Conservation (phyloP, 2,888 invertebrate genomes). For the Tortrix viridana region DNA sequence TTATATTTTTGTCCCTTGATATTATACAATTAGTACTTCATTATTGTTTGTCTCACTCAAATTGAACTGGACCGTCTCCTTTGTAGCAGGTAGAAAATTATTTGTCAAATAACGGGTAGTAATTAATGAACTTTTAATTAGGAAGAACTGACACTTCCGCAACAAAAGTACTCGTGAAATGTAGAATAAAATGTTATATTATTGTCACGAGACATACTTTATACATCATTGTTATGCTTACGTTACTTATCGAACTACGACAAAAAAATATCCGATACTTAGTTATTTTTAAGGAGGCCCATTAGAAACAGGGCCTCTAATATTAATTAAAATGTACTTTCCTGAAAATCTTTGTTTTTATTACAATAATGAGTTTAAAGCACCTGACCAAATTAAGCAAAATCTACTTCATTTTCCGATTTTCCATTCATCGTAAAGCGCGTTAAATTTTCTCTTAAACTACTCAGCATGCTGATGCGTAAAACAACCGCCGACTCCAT, state of each 20-base stretch:
- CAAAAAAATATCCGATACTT: too few species aligned
- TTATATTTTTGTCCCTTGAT: too few species aligned
- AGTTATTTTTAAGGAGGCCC: too few species aligned
- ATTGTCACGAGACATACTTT: too few species aligned
- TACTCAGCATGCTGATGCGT: constrained; percentile 29
- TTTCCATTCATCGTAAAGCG: constrained; percentile 18
- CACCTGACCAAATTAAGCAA: too few species aligned
- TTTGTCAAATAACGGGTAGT: constrained; percentile 7
- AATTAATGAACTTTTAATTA: constrained; percentile 26
- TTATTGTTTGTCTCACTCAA: neutral
- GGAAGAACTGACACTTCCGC: constrained; percentile 4
- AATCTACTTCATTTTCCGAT: neutral
- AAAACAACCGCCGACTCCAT: constrained; percentile 32
- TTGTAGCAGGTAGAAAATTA: neutral
- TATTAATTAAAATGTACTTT: too few species aligned
- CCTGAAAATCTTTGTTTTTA: too few species aligned
- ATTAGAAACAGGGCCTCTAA: too few species aligned
- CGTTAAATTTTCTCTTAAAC: constrained; percentile 32
- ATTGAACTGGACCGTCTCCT: neutral
- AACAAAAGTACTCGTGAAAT: neutral
- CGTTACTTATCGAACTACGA: too few species aligned
- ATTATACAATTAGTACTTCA: neutral
- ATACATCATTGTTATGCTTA: too few species aligned
- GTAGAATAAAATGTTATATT: too few species aligned
- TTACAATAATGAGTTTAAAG: too few species aligned